Base-by-base conservation (phyloP, 2,113 vertebrate genomes). In the Burhinus bistriatus region DNA sequence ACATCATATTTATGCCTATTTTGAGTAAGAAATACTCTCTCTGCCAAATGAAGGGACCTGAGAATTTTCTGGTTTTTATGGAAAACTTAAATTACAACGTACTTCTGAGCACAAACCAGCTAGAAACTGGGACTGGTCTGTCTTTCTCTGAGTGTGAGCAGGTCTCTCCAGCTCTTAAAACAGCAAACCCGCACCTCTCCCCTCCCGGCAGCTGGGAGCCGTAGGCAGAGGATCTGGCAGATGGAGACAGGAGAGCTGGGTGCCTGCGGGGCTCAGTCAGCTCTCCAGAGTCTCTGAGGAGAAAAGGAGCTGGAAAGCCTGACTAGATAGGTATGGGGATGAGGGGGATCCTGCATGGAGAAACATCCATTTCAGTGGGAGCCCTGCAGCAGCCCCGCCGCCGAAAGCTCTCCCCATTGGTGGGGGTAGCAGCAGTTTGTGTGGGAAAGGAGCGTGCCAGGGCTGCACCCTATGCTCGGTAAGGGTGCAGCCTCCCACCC, bases 401-500 rank as follows among this genome's bases (percentile, higher is more conserved):
- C 15, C 57, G 76, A 69, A 90, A 73, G 23, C 27, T 52, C 11
- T 44, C 21, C 9, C 1, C 0, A 0, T 44, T 1, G 0, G 12
- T 42, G 49, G 9, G 34, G 8, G 4, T 36, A 17, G 26, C 23
- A 88, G 11, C 1, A 18, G 70, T 51, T 51, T 44, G 6, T 29
- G 11, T 8, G 12, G 27, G 26, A 61, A 49, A 80, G 44, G 32
- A 85, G 26, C 0, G 1, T 17, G 22, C 22, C 32, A 47, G 34
- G 30, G 13, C 22, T 95, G 54, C 17, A 69, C 19, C 5, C 27
- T 73, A 0, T 4, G 1, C 29, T 83, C 0, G 0, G 5, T 59
- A 30, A 83, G 66, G 22, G n/a, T 79, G 29, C 36, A 90, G 27
- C 8, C 23, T 73, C 40, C 54, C 19, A 80, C 16, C 49, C 3